Conservation (phyloP, 2,113 vertebrate species). For the Muntiacus muntjak region DNA sequence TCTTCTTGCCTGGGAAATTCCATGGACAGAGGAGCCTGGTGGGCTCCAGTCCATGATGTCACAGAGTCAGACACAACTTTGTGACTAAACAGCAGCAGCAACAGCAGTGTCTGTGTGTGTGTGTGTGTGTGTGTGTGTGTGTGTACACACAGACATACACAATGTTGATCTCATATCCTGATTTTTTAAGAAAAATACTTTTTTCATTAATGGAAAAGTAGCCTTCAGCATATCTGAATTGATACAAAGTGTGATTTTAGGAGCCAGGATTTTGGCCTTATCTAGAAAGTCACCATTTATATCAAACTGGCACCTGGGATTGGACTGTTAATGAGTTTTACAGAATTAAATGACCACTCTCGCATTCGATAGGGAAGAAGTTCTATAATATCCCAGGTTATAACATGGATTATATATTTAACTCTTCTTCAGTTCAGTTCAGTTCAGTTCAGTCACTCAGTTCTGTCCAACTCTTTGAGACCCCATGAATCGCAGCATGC, state of each 20-base stretch:
- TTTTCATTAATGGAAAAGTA: neutral
- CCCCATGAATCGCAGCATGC: too few relatives aligned
- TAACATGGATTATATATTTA: neutral
- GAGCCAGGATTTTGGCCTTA: neutral
- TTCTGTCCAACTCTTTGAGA: too few relatives aligned
- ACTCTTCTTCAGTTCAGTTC: neutral
- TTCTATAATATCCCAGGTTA: neutral
- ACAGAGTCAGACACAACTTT: neutral
- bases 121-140: too few relatives aligned
- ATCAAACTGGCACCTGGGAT: neutral
- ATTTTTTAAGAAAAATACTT: neutral
- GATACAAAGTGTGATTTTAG: neutral
- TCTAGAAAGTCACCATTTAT: neutral
- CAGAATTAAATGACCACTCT: neutral
- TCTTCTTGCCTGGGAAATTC: neutral
- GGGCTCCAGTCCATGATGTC: neutral
- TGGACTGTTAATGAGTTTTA: neutral
- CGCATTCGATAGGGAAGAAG: neutral
- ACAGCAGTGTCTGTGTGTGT: neutral
- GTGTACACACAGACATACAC: neutral
- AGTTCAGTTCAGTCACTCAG: too few relatives aligned
- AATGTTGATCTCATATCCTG: neutral
- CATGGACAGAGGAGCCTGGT: neutral
- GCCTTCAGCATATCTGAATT: neutral
- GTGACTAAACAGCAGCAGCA: neutral